A percentile compares a stretch with the other conserved stretches of the same genome.
Evolutionary conservation across 1,140 invertebrate genomes (phyloP).

Genomic region (Drosophila micromelanica): DNA sequence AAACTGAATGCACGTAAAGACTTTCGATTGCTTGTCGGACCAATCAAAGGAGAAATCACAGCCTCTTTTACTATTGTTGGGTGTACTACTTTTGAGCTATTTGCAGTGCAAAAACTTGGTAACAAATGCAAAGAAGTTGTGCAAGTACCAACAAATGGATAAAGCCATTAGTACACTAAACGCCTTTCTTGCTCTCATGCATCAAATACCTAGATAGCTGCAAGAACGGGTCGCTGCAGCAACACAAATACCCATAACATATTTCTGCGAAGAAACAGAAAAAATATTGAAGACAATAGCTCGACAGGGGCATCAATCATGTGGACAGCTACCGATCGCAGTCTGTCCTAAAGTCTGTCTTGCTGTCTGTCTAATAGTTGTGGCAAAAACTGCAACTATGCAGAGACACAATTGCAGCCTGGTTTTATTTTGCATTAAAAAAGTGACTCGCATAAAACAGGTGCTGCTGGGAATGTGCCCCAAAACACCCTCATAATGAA

Average conservation of each 20-base stretch:
- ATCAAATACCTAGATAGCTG: background rate
- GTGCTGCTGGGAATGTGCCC: background rate
- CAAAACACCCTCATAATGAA: background rate
- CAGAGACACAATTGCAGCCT: background rate
- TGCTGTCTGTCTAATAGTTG: background rate
- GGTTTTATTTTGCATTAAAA: background rate
- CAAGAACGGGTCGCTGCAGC: conserved; percentile 18
- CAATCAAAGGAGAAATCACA: conserved; percentile 2
- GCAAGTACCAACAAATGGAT: background rate
- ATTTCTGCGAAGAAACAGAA: background rate
- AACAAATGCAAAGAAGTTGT: background rate
- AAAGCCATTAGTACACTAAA: background rate
- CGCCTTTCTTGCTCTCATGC: background rate
- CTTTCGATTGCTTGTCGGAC: conserved; percentile 38
- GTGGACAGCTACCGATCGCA: conserved; percentile 11
- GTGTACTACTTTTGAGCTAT: no score
- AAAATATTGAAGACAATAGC: conserved; percentile 24
- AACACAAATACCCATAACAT: conserved; percentile 6
- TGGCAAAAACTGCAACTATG: conserved; percentile 6
- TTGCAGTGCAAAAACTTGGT: conserved; percentile 1
- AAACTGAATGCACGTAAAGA: conserved; percentile 17
- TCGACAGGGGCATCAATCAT: conserved; percentile 32
- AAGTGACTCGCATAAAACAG: background rate
- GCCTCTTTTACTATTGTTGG: no score
- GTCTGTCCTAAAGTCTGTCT: background rate